Conservation (phyloP, 2,113 vertebrate genomes). For the Hoplias malabaricus region DNA sequence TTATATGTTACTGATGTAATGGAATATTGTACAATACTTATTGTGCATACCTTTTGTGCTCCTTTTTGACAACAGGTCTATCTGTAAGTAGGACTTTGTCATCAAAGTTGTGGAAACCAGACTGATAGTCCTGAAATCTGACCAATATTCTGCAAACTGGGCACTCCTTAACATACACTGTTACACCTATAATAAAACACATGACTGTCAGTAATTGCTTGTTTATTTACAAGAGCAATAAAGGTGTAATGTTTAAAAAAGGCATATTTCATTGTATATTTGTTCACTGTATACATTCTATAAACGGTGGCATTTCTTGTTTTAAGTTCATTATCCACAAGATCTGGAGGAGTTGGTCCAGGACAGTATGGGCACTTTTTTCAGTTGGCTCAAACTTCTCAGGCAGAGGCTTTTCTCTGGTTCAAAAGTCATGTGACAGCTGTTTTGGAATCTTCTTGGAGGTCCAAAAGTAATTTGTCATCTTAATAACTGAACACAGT, state of each 20-base stretch:
- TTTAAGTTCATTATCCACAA: not conserved
- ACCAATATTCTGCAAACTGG: not conserved
- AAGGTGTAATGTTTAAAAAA: not conserved
- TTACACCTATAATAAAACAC: slow-evolving; percentile 12
- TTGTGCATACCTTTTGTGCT: not conserved
- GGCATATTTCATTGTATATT: slow-evolving; percentile 11
- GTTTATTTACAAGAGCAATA: too few relatives aligned
- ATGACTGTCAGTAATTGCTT: not conserved
- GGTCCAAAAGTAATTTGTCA: too few relatives aligned
- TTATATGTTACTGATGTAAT: too few relatives aligned
- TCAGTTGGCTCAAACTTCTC: not conserved
- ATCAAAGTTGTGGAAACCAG: too few relatives aligned
- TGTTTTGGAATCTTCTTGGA: too few relatives aligned
- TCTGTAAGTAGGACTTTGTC: not conserved
- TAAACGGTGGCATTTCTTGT: slow-evolving; percentile 9
- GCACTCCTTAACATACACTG: slow-evolving; percentile 9
- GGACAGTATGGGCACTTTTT: slow-evolving; percentile 12
- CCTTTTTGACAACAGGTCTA: too few relatives aligned
- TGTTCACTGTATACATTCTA: not conserved
- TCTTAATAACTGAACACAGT: too few relatives aligned
- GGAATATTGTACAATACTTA: not conserved
- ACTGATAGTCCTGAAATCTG: slow-evolving; percentile 9
- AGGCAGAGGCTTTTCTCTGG: too few relatives aligned
- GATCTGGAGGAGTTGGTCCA: slow-evolving; percentile 4
- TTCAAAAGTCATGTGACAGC: too few relatives aligned